Conservation (phyloP, 2,888 invertebrate species). For the Ormia ochracea region DNA sequence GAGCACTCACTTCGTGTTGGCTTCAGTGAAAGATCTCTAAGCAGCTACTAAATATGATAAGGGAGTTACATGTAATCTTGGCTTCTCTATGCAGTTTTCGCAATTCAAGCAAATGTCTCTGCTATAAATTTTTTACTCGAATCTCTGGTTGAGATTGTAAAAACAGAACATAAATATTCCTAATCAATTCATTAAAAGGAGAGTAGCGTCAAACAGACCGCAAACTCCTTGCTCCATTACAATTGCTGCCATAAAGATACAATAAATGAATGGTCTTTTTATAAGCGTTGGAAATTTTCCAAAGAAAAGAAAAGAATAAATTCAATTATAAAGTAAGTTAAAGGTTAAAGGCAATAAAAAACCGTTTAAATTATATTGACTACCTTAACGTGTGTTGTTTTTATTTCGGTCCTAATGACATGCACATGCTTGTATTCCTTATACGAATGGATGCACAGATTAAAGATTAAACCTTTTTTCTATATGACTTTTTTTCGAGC, state of each 20-base stretch:
- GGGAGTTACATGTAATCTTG: no score
- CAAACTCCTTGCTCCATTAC: slow-evolving; percentile 72
- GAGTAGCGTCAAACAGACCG: slow-evolving; percentile 21
- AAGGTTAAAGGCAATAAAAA: slow-evolving; percentile 37
- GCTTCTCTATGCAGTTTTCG: no score
- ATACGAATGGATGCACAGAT: not conserved
- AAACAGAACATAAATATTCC: no score
- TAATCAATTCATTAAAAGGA: not conserved
- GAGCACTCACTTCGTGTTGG: no score
- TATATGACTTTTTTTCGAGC: not conserved
- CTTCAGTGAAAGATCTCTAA: no score
- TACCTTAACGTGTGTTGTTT: slow-evolving; percentile 46
- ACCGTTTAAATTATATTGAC: slow-evolving; percentile 47
- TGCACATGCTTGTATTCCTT: slow-evolving; percentile 49
- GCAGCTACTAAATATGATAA: no score
- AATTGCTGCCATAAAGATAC: slow-evolving; percentile 71
- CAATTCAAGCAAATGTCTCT: no score
- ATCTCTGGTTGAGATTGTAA: no score
- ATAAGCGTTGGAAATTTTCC: slow-evolving; percentile 55
- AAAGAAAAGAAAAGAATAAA: slow-evolving; percentile 48
- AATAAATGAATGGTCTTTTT: slow-evolving; percentile 42
- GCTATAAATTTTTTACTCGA: no score
- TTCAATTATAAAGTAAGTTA: slow-evolving; percentile 13
- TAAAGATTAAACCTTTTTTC: no score
- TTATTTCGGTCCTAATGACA: slow-evolving; percentile 44